Evolutionary conservation across 1,140 invertebrate genomes (phyloP), one percentile per base, ranked within the genome.

Genomic region (Nasonia giraulti): DNA sequence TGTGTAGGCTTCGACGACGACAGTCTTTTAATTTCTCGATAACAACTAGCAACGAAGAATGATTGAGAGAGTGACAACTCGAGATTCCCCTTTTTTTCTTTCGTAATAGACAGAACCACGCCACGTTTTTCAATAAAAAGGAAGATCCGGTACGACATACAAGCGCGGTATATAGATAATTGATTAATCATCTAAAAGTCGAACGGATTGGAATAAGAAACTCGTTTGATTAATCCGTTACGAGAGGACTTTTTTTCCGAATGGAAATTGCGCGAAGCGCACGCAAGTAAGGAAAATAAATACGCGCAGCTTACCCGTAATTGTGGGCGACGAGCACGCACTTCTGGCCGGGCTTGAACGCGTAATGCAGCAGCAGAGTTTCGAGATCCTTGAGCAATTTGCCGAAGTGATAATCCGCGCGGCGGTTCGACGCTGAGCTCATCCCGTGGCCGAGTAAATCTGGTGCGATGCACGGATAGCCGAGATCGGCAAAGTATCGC

Each of bases 371-470:
- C 91, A 96, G 95, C 71, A 96, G 91, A 31, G 92, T 90, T 55
- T 95, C 92, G 1, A 95, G 86, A 89, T 96, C 95, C 74, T 93
- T 92, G 27, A 95, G 90, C 40, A 96, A 92, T 87, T 95, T 95
- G 75, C 93, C 91, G 88, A 97, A 96, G 37, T 93, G 94, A 90
- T 97, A 97, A 77, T 94, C 94, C 55, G 91, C 92, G 8, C 91
- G 87, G 55, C 94, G 92, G 86, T 93, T 90, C 12, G 96, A 95
- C 27, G 95, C 94, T 73, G 94, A 94, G 87, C 96, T 96, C 85
- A 95, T 93, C 2, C 96, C 96, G 91, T 97, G 96, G 2, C 96
- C 96, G 31, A 97, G 91, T 88, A 97, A 92, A 89, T 97, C 96
- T 6, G 95, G 95, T 0, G 95, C 96, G 68, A 96, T 91, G 76